These are phyloP conservation scores for Dissostichus mawsoni DNA, from an alignment of 2,113 vertebrate genomes.

Conservation along the genomic window DNA sequence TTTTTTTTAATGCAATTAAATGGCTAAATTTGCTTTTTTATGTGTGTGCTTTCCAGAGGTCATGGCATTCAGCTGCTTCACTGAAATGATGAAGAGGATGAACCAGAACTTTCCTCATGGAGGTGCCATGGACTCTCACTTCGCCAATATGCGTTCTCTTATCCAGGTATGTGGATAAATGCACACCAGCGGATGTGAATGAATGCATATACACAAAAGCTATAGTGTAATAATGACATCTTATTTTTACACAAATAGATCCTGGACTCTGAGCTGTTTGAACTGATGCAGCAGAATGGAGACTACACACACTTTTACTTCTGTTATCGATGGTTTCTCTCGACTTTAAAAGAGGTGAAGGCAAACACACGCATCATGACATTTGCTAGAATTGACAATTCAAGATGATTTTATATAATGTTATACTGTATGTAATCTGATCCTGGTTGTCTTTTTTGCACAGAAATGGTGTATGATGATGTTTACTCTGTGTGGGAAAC, in stretches of 20 bases:
- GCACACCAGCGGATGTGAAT: neutral
- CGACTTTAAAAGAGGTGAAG: slow-evolving; percentile 95
- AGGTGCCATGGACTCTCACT: slow-evolving; percentile 98
- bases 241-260: slow-evolving; percentile 83
- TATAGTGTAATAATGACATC: neutral
- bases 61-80: slow-evolving; percentile 97
- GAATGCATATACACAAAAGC: neutral
- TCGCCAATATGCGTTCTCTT: slow-evolving; percentile 98
- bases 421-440: slow-evolving; percentile 3
- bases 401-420: too few species aligned
- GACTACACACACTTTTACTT: slow-evolving; percentile 99
- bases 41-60: slow-evolving; percentile 85
- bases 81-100: slow-evolving; percentile 99
- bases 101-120: slow-evolving; percentile 98
- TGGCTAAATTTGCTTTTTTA: neutral
- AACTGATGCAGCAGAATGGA: slow-evolving; percentile 98
- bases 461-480: slow-evolving; percentile 96
- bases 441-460: neutral
- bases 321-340: slow-evolving; percentile 99
- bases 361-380: slow-evolving; percentile 8
- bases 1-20: slow-evolving; percentile 3
- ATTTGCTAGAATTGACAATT: too few species aligned
- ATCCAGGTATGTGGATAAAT: slow-evolving; percentile 87
- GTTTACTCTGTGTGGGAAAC: slow-evolving; percentile 98
- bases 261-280: slow-evolving; percentile 96